Base-by-base conservation (phyloP, 2,113 vertebrate genomes). In the Calidris pugnax region DNA sequence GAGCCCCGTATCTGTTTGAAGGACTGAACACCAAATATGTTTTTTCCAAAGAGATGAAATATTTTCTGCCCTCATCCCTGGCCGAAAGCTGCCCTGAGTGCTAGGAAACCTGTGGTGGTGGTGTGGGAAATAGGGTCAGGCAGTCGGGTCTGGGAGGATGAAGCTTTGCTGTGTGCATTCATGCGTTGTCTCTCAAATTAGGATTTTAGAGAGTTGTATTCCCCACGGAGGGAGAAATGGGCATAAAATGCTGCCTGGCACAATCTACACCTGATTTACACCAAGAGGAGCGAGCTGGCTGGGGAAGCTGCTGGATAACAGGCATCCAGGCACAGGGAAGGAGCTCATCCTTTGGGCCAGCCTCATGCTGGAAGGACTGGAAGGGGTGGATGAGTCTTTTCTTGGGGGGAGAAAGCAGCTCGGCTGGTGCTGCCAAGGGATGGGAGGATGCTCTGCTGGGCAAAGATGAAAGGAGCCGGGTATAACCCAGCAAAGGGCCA, bases 381-480 rank as follows among this genome's bases (percentile, higher is more conserved):
- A 32, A 6, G 59, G 64, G 12, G 14, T 39, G 35, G 48, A 43
- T 0, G 0, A 32, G 26, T 7, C 2, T 41, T 76, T 55, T 53
- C 9, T 1, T 7, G 41, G 1, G 23, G 28, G 24, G 5, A 69
- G 24, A 28, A 79, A 69, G 30, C 43, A 85, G 27, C 5, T 30
- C 48, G 75, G 45, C 33, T 2, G 0, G 30, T 26, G 30, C 45
- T 37, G 67, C n/a, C 13, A 3, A 81, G 60, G 69, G 41, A 45
- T 45, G 57, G 75, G 85, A 86, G 39, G 67, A 43, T 77, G 80
- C 67, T 75, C 55, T 9, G 0, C 22, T 1, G 30, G 92, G 63
- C 2, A 2, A 63, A 97, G 95, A 97, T 97, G 77, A 97, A 95
- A 92, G 92, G 89, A 91, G 77, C 63, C 0, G 37, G 37, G 81